These are phyloP conservation scores for Hybognathus amarus DNA, from an alignment of 2,797 vertebrate species.

Conservation along the genomic window DNA sequence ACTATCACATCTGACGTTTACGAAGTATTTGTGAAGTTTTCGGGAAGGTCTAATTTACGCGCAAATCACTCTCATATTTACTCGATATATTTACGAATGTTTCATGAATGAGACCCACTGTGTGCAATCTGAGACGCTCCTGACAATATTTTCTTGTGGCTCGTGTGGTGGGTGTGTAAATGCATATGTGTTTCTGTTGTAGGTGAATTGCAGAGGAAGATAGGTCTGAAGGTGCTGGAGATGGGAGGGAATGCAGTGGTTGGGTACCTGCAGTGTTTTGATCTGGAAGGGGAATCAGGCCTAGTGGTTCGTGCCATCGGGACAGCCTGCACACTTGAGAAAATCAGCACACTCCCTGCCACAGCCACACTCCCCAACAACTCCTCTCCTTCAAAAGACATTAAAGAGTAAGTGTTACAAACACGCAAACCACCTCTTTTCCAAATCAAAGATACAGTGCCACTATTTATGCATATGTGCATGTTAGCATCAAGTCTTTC, in stretches of 20 bases:
- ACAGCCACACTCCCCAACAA: conserved; percentile 83
- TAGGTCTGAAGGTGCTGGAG: conserved; percentile 96
- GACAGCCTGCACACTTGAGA: conserved; percentile 97
- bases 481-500: neutral
- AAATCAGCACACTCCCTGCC: conserved; percentile 81
- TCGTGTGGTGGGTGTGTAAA: conserved; percentile 14
- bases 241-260: conserved; percentile 98
- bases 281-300: conserved; percentile 97
- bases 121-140: neutral
- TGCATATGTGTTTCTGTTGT: conserved; percentile 38
- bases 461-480: neutral
- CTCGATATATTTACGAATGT: too few relatives aligned
- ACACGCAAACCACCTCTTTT: neutral
- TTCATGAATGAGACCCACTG: too few relatives aligned
- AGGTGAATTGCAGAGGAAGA: conserved; percentile 98
- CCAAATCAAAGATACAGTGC: neutral
- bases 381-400: conserved; percentile 95
- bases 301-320: conserved; percentile 97
- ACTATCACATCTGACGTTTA: too few relatives aligned
- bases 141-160: neutral
- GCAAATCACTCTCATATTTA: too few relatives aligned
- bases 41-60: too few relatives aligned
- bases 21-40: too few relatives aligned
- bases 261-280: conserved; percentile 97
- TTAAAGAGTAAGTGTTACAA: conserved; percentile 96